Conservation (phyloP, 2,113 vertebrate genomes). For the Madoqua kirkii region DNA sequence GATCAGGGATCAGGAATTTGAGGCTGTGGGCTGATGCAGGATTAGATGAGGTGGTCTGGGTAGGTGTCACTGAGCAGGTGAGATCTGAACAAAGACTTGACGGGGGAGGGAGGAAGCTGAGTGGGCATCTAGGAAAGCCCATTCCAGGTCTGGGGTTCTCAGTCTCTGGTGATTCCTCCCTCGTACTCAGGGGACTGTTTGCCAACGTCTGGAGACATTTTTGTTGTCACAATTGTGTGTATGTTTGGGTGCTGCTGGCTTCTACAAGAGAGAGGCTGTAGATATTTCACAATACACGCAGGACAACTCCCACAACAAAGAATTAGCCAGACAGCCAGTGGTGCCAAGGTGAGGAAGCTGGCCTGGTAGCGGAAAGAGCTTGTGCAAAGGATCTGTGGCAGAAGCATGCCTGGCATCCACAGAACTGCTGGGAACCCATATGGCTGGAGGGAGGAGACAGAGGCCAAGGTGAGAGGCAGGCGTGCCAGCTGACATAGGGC, state of each 20-base stretch:
- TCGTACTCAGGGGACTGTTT: neutral
- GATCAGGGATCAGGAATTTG: neutral
- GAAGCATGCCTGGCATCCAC: too few relatives aligned
- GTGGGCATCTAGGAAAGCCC: neutral
- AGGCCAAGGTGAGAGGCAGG: neutral
- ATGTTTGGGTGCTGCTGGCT: neutral
- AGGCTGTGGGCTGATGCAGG: too few relatives aligned
- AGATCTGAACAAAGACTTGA: neutral
- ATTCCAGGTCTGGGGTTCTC: neutral
- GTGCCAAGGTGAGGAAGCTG: neutral
- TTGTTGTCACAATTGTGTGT: neutral
- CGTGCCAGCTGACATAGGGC: neutral
- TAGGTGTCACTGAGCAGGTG: neutral
- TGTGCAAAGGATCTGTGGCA: neutral
- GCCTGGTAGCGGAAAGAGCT: neutral
- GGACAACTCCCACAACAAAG: neutral
- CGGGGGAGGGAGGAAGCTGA: neutral
- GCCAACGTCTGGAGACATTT: neutral
- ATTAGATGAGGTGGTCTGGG: neutral
- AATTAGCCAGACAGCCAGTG: neutral
- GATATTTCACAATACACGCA: fast-evolving
- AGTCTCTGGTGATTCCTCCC: neutral
- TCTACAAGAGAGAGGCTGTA: neutral
- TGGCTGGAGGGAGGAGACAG: neutral
- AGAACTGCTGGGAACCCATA: neutral